Conservation (phyloP, 2,888 invertebrate species). For the Rhagium mordax region DNA sequence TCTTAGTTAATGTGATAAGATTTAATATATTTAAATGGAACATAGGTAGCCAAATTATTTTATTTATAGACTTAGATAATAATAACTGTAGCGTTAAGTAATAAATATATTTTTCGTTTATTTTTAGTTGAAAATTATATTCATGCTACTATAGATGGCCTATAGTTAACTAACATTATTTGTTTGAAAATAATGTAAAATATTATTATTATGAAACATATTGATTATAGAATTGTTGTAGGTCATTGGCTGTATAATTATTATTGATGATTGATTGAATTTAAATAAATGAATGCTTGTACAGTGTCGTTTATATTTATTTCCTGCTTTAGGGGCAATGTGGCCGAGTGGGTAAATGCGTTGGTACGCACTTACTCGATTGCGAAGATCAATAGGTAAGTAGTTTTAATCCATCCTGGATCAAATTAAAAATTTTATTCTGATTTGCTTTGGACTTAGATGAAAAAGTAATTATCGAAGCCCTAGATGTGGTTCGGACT, state of each 20-base stretch:
- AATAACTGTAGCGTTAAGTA: constrained; percentile 35
- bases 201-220: constrained; percentile 58
- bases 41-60: constrained; percentile 53
- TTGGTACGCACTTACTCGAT: no score
- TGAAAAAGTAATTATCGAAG: no score
- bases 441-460: no score
- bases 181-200: constrained; percentile 55
- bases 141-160: constrained; percentile 58
- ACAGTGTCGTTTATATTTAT: constrained; percentile 48
- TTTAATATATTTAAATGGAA: constrained; percentile 51
- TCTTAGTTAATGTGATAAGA: constrained; percentile 55
- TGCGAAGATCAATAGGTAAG: no score
- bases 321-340: no score
- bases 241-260: constrained; percentile 68
- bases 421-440: no score
- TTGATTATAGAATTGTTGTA: constrained; percentile 67
- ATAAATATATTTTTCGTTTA: constrained; percentile 32
- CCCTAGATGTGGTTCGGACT: no score
- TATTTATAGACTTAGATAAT: constrained; percentile 51
- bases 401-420: no score
- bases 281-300: constrained; percentile 69
- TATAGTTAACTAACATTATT: constrained; percentile 54
- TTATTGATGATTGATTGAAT: constrained; percentile 65
- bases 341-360: no score
- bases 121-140: constrained; percentile 36